These are phyloP conservation scores for Amitus sp. DNA, from an alignment of 2,888 invertebrate species.

Conservation along the genomic window DNA sequence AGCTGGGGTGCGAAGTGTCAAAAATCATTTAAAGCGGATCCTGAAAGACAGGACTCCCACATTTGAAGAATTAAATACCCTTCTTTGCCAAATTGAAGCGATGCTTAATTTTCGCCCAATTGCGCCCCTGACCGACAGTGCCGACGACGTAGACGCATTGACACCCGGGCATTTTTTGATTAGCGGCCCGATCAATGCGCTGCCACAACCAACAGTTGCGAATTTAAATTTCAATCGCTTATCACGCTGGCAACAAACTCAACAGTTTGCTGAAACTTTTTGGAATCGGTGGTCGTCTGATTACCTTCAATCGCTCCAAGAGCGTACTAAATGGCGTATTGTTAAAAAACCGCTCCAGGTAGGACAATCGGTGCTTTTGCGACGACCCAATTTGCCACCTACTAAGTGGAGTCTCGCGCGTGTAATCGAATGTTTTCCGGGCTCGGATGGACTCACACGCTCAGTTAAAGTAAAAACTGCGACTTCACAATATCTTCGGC, in stretches of 20 bases:
- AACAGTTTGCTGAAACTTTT: conserved; percentile 3
- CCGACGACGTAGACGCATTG: conserved; percentile 2
- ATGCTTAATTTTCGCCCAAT: conserved; percentile 11
- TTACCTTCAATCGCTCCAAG: conserved; percentile 20
- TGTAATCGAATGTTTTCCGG: conserved; percentile 31
- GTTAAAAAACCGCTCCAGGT: not conserved
- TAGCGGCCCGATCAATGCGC: conserved; percentile 2
- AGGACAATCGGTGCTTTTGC: conserved; percentile 37
- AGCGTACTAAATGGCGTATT: conserved; percentile 15
- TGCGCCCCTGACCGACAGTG: conserved; percentile 3
- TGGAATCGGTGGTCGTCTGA: conserved; percentile 20
- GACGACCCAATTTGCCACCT: conserved; percentile 20
- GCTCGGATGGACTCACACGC: conserved; percentile 27
- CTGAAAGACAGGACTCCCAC: not conserved
- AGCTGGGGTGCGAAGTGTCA: not conserved
- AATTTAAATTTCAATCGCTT: conserved; percentile 10
- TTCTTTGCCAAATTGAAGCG: conserved; percentile 1
- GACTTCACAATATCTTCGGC: not conserved
- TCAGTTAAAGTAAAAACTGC: conserved; percentile 35
- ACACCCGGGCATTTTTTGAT: conserved; percentile 23
- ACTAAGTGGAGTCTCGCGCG: conserved; percentile 36
- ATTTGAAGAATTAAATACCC: conserved; percentile 8
- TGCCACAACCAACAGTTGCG: conserved; percentile 7
- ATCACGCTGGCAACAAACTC: conserved; percentile 16
- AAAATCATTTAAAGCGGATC: conserved; percentile 3